Base-by-base conservation (phyloP, 2,113 vertebrate species). In the Colistium nudipinnis region DNA sequence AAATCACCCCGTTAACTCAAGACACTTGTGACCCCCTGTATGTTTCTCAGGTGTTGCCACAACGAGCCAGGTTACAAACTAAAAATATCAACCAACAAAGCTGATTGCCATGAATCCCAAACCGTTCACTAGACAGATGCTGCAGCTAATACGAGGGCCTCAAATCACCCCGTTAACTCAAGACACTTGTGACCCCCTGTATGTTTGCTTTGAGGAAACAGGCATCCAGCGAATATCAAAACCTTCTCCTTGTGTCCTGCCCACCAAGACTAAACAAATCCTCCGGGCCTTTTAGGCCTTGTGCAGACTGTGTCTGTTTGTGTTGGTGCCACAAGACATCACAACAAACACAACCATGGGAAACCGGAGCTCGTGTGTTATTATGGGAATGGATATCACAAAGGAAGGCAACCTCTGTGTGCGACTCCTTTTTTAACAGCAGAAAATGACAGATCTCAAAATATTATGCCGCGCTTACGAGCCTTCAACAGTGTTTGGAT, bases 241-340 rank as follows among this genome's bases (percentile, higher is more conserved):
- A 75, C 54, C 41, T 39, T 62, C 62, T 62, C 48, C 38, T 76
- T 60, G 54, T 71, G 57, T 78, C 45, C 53, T 61, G 52, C 67
- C 68, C 70, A 74, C 62, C 30, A 84, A 85, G 78, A 83, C 74
- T 72, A 89, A 88, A 86, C 74, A 89, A 77, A 86, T 78, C 57
- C 72, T 63, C 17, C 10, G 20, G 36, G 55, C 53, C 31, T 41
- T n/a, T n/a, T 5, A 10, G 33, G 44, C 27, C 60, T 51, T 20
- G 24, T 69, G 64, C 68, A 65, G 68, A 75, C 63, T 56, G 57
- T 13, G 66, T 60, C 55, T 79, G 80, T 78, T 83, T 86, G 68
- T 27, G 12, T 54, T 61, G 87, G 73, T 88, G 82, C 83, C 79
- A 83, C 25, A 77, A 76, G 70, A 81, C 81, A 75, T 89, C 80